Evolutionary conservation across 2,113 vertebrate species (phyloP), one percentile per base, ranked within the genome.

Genomic region (Aphelocoma coerulescens): DNA sequence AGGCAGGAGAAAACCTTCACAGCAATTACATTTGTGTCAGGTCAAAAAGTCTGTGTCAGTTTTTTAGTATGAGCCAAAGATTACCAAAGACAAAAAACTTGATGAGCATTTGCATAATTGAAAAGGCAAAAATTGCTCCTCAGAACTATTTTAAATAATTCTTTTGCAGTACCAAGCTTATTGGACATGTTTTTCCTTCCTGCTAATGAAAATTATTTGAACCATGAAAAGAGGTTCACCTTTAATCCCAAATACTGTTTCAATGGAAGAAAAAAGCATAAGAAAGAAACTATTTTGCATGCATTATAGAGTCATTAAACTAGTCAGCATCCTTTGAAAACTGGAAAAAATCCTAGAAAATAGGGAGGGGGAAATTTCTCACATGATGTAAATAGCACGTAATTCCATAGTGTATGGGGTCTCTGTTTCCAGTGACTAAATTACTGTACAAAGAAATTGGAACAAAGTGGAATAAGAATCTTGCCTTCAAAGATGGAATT

Each of bases 51-150:
- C 85, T 74, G 33, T 73, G 63, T 93, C 93, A 57, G n/a, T 80
- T 96, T 96, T 94, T 79, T 91, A 96, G 63, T 82, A 72, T 33
- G 79, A 94, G 69, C 77, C 72, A 89, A 93, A 96, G 75, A 93
- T 65, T 92, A 88, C 93, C 75, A 94, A 97, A 96, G 95, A 96
- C 91, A 96, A 95, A 95, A 94, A 93, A 59, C 65, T 37, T 92
- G 83, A 82, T 71, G 88, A 88, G 85, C 58, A 93, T 89, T 93
- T 96, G 93, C 89, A 93, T 97, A 97, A 96, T 75, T 96, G 94
- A 96, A 94, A 96, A 92, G 85, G 89, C 86, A 95, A 96, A 94
- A 97, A 93, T 57, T 95, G 83, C 59, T 94, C 94, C 73, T 95
- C 76, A 93, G 85, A 62, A 81, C 32, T 30, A 73, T 80, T 91